Evolutionary conservation across 2,113 vertebrate genomes (phyloP).

Genomic region (Lipotes vexillifer): DNA sequence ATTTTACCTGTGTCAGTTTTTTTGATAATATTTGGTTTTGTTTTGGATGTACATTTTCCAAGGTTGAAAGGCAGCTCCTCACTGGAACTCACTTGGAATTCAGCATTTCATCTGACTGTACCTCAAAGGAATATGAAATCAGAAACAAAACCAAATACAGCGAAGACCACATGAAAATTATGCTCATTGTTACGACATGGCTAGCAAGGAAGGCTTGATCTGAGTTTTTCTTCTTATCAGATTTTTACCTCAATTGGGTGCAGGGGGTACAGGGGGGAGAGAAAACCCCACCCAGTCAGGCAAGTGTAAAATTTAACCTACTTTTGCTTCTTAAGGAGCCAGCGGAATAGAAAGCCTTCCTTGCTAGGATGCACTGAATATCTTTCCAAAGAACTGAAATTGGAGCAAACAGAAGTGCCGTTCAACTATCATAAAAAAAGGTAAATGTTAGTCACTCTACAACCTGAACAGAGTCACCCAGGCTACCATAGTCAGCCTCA

Average conservation of each 20-base stretch:
- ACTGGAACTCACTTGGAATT: slow-evolving; percentile 53
- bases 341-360: slow-evolving; percentile 35
- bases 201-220: slow-evolving; percentile 52
- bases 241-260: background rate
- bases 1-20: slow-evolving; percentile 59
- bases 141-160: slow-evolving; percentile 59
- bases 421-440: background rate
- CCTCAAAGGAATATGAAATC: slow-evolving; percentile 6
- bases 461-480: slow-evolving; percentile 1
- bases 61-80: slow-evolving; percentile 64
- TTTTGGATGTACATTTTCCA: slow-evolving; percentile 65
- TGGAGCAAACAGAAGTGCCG: slow-evolving; percentile 14
- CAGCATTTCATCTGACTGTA: slow-evolving; percentile 51
- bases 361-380: slow-evolving; percentile 2
- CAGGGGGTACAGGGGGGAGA: background rate
- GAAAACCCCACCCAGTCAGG: background rate
- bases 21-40: slow-evolving; percentile 64
- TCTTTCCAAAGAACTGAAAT: background rate
- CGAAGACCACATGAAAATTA: slow-evolving; percentile 26
- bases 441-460: slow-evolving; percentile 1
- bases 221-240: slow-evolving; percentile 33
- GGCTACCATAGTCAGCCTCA: slow-evolving; percentile 42
- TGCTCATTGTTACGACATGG: slow-evolving; percentile 8
- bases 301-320: background rate
- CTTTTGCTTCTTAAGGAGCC: background rate